Conservation (phyloP, 35 echinoderm and acorn worm species). For the Strongylocentrotus purpuratus region DNA sequence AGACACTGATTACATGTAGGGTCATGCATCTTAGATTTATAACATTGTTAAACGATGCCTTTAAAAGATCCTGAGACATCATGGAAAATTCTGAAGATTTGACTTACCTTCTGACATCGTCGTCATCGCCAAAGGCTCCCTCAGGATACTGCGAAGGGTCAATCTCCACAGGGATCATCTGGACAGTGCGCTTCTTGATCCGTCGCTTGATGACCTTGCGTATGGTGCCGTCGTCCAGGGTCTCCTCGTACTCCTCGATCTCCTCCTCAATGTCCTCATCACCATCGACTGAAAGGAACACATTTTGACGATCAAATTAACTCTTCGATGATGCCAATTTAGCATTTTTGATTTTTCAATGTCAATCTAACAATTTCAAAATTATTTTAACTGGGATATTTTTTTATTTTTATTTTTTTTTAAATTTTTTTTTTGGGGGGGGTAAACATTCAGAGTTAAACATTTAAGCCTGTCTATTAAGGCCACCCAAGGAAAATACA, state of each 20-base stretch:
- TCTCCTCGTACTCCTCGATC: slow-evolving; percentile 91
- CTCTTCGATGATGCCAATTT: neutral
- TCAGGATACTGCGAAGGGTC: slow-evolving; percentile 72
- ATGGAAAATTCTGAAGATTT: neutral
- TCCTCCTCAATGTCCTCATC: slow-evolving; percentile 80
- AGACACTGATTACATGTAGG: too few species aligned
- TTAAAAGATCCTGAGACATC: neutral
- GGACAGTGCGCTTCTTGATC: slow-evolving; percentile 75
- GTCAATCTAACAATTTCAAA: too few species aligned
- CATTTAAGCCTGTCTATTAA: too few species aligned
- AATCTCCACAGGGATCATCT: slow-evolving; percentile 80
- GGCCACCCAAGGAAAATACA: too few species aligned
- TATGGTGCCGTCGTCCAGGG: slow-evolving; percentile 83
- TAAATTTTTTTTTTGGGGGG: too few species aligned
- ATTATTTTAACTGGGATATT: too few species aligned
- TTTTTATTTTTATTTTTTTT: too few species aligned
- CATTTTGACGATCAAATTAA: neutral
- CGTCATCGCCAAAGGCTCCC: slow-evolving; percentile 52
- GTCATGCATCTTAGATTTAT: too few species aligned
- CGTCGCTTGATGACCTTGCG: slow-evolving; percentile 79
- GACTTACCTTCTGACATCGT: slow-evolving; percentile 69
- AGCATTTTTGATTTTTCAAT: too few species aligned
- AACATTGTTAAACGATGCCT: too few species aligned
- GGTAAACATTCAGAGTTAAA: too few species aligned
- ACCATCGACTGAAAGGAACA: slow-evolving; percentile 51